Percentiles rank a stretch among this genome's conserved stretches.
These are phyloP conservation scores for Orchesella flavescens DNA, from an alignment of 2,888 invertebrate species.

Conservation along the genomic window DNA sequence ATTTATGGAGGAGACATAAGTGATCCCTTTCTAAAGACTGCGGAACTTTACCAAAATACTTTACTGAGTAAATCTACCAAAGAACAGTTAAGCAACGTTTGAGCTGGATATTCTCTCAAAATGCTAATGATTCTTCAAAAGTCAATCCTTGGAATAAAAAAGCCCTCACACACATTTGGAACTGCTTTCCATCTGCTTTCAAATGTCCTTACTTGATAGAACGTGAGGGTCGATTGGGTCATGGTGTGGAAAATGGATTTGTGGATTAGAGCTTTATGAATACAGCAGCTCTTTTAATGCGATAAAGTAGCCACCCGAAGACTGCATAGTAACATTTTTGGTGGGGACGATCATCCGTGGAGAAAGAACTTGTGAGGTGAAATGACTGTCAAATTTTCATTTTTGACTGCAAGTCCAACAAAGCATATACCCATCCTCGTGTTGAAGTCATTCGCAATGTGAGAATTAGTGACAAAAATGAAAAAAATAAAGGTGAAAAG, in stretches of 20 bases:
- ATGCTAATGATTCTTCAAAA: neutral
- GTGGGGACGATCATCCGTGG: neutral
- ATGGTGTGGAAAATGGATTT: slow-evolving; percentile 39
- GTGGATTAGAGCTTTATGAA: slow-evolving; percentile 39
- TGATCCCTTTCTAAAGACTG: too few species aligned
- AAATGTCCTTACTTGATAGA: slow-evolving; percentile 24
- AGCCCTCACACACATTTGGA: neutral
- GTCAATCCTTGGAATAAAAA: slow-evolving; percentile 11
- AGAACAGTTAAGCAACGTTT: neutral
- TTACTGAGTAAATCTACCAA: neutral
- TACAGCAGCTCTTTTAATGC: neutral
- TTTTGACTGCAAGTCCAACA: neutral
- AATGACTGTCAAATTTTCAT: slow-evolving; percentile 9
- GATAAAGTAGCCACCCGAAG: neutral
- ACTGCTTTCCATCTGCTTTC: slow-evolving; percentile 35
- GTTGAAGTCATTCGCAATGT: neutral
- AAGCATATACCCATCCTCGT: neutral
- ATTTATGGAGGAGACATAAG: too few species aligned
- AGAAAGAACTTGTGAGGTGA: neutral
- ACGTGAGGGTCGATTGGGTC: slow-evolving; percentile 10
- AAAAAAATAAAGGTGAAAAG: neutral
- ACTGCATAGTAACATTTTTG: slow-evolving; percentile 34
- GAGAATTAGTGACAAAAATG: neutral
- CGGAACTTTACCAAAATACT: slow-evolving; percentile 1
- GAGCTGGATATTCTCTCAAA: neutral